phyloP scores from a whole-genome alignment of 2,797 vertebrate species.

The Platyrinchus mystaceus region DNA sequence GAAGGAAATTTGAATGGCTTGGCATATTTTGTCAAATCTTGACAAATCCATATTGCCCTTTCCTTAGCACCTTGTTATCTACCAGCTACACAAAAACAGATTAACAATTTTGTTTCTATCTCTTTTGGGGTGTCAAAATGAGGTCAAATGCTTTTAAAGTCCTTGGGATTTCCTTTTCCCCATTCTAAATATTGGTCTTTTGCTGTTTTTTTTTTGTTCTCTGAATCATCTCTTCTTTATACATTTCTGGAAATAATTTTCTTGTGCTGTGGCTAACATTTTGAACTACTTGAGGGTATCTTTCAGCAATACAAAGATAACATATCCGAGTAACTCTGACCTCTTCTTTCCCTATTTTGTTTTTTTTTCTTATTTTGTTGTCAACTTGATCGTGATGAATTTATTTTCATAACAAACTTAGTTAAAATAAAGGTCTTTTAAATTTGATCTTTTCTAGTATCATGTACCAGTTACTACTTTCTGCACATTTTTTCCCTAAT shows the following conservation, averaged over 20 bases:
- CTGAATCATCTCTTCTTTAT: background rate
- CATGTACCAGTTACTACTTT: background rate
- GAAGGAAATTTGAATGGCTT: background rate
- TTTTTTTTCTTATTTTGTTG: background rate
- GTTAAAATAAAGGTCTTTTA: background rate
- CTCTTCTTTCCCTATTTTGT: background rate
- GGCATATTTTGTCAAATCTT: conserved; percentile 35
- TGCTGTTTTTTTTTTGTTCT: background rate
- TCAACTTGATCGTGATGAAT: background rate
- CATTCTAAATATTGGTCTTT: background rate
- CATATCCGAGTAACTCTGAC: background rate
- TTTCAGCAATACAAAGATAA: background rate
- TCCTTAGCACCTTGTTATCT: background rate
- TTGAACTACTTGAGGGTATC: background rate
- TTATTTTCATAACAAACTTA: background rate
- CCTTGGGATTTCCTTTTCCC: background rate
- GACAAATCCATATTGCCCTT: conserved; percentile 25
- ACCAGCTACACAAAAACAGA: background rate
- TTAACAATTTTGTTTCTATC: background rate
- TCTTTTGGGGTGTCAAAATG: background rate
- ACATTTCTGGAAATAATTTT: background rate
- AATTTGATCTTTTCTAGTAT: background rate
- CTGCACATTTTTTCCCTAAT: background rate
- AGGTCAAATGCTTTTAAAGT: background rate
- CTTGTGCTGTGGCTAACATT: background rate